phyloP scores from a whole-genome alignment of 2,888 invertebrate species.

The Drosophila macrothrix region DNA sequence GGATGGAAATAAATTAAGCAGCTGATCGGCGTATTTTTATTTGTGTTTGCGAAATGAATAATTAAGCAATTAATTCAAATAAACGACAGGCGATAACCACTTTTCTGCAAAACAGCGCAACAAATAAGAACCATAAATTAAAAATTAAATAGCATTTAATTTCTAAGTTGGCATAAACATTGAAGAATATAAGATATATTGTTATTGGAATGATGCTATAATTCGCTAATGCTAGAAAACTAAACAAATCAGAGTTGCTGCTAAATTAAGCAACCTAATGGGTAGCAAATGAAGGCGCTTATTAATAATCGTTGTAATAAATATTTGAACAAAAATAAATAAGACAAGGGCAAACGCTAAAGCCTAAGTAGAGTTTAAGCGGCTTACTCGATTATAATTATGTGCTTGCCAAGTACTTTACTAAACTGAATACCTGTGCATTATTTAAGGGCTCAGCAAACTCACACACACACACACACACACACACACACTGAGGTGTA shows the following conservation, averaged over 20 bases:
- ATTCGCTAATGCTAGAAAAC: background rate
- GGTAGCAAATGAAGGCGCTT: slow-evolving; percentile 32
- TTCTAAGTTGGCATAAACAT: background rate
- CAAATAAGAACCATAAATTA: background rate
- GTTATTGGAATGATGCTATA: background rate
- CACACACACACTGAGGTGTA: background rate
- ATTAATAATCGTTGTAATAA: slow-evolving; percentile 31
- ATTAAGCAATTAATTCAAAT: background rate
- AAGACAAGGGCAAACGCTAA: background rate
- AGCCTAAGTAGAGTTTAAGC: slow-evolving; percentile 26
- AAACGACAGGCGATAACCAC: background rate
- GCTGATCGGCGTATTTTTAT: background rate
- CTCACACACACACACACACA: slow-evolving; percentile 10
- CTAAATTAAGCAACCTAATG: background rate
- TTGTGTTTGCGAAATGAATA: background rate
- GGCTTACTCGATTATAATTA: slow-evolving; percentile 39
- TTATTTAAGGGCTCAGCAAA: slow-evolving; percentile 7
- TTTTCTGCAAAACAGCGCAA: no score
- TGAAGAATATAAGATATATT: background rate
- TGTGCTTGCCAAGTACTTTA: slow-evolving; percentile 14
- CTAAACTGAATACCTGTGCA: slow-evolving; percentile 8
- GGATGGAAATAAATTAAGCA: background rate
- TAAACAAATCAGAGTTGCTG: background rate
- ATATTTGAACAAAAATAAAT: slow-evolving; percentile 6
- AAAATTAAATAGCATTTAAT: background rate